These are phyloP conservation scores for Hemistola chrysoprasaria DNA, from an alignment of 2,888 invertebrate species.

Conservation along the genomic window DNA sequence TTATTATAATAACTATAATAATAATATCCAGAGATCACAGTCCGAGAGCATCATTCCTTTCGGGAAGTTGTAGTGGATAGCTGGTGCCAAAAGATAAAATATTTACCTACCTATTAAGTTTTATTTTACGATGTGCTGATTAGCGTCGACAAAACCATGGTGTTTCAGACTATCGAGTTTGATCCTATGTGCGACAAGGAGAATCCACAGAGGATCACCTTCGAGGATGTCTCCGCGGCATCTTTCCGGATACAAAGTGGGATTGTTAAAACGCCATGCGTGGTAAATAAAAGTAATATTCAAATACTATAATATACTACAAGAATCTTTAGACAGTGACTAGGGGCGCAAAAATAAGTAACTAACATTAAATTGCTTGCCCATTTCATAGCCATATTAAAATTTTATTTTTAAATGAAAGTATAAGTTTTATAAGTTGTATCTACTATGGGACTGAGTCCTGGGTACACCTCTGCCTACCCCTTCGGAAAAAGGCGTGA, in stretches of 20 bases:
- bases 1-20: no score
- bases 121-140: not conserved
- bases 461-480: no score
- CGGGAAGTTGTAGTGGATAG: slow-evolving; percentile 27
- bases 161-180: slow-evolving; percentile 69
- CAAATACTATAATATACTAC: not conserved
- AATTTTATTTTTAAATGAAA: no score
- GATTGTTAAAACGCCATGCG: slow-evolving; percentile 92
- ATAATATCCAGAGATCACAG: slow-evolving; percentile 1
- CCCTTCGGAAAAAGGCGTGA: no score
- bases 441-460: no score
- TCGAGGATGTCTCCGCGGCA: slow-evolving; percentile 94
- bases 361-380: no score
- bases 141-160: slow-evolving; percentile 44
- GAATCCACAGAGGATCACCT: slow-evolving; percentile 86
- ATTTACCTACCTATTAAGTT: no score
- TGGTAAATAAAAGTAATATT: slow-evolving; percentile 78
- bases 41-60: slow-evolving; percentile 31
- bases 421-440: no score
- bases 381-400: no score
- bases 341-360: no score
- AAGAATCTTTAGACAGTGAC: not conserved
- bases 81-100: no score
- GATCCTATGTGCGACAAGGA: slow-evolving; percentile 85
- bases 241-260: slow-evolving; percentile 93